Evolutionary conservation across 2,797 vertebrate genomes (phyloP).

Genomic region (Acanthurus leucopareius): DNA sequence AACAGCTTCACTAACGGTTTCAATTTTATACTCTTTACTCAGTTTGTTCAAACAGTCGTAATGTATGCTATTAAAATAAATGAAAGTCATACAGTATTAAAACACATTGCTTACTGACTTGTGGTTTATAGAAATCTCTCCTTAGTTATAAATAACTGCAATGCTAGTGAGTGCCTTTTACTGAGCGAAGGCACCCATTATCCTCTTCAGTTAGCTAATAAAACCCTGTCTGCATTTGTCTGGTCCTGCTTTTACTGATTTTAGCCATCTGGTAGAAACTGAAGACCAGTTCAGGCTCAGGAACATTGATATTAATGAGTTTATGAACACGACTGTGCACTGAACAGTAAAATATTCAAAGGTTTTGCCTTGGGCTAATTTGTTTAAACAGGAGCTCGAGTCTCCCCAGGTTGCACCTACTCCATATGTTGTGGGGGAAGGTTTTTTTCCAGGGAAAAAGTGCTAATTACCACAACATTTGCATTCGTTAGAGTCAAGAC

Average conservation of each 20-base stretch:
- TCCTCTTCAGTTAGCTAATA: constrained; percentile 55
- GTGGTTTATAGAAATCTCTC: constrained; percentile 14
- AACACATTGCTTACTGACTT: constrained; percentile 15
- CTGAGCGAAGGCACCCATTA: constrained; percentile 49
- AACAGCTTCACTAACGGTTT: too few relatives aligned
- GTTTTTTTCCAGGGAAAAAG: constrained; percentile 30
- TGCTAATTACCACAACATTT: constrained; percentile 65
- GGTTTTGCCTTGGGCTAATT: constrained; percentile 72
- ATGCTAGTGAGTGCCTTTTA: constrained; percentile 32
- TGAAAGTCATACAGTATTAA: background rate
- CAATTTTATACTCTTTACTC: background rate
- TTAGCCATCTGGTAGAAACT: constrained; percentile 73
- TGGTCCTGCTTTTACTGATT: constrained; percentile 45
- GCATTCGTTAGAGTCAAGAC: constrained; percentile 59
- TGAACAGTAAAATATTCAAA: constrained; percentile 68
- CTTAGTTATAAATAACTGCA: constrained; percentile 14
- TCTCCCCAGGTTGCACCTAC: constrained; percentile 40
- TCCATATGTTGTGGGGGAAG: constrained; percentile 71
- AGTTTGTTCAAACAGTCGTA: constrained; percentile 22
- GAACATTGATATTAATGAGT: constrained; percentile 78
- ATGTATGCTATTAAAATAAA: background rate
- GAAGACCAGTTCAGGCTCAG: constrained; percentile 35
- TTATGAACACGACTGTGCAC: constrained; percentile 70
- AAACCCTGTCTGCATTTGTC: constrained; percentile 45
- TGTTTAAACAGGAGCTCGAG: constrained; percentile 79